Conservation (phyloP, 2,797 vertebrate genomes). For the Sphenodon punctatus region DNA sequence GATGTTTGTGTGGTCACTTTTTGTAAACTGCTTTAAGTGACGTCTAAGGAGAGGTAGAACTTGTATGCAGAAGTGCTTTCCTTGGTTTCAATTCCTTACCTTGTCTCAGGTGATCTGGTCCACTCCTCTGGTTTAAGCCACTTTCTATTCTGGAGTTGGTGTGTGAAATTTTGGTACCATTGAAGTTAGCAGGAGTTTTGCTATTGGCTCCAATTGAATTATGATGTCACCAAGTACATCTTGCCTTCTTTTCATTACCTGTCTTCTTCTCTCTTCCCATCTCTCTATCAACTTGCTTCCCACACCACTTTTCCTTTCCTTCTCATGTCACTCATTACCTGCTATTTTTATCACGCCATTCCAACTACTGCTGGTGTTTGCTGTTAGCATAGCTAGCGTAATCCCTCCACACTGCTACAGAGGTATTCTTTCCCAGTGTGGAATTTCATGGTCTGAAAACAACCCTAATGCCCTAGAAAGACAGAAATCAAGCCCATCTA, state of each 20-base stretch:
- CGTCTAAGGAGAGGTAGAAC: too few species aligned
- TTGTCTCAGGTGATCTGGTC: not conserved
- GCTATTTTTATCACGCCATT: not conserved
- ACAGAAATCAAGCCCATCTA: not conserved
- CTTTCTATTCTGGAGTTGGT: not conserved
- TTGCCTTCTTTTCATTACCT: accelerated
- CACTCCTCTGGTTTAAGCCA: not conserved
- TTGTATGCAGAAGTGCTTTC: too few species aligned
- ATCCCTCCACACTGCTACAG: not conserved
- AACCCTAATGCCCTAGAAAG: not conserved
- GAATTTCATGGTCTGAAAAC: not conserved
- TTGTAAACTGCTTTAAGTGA: too few species aligned
- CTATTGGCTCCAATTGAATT: too few species aligned
- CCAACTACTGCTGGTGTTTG: not conserved
- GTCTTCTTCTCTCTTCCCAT: not conserved
- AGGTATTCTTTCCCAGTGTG: not conserved
- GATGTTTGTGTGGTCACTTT: too few species aligned
- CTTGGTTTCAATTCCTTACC: too few species aligned
- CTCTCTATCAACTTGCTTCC: not conserved
- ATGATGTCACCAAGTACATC: too few species aligned
- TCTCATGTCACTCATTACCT: not conserved
- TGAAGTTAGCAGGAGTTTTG: too few species aligned
- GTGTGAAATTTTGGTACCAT: too few species aligned
- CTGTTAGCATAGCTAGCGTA: accelerated
- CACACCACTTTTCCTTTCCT: not conserved